phyloP scores from a whole-genome alignment of 2,888 invertebrate species.

The Tachina fera region DNA sequence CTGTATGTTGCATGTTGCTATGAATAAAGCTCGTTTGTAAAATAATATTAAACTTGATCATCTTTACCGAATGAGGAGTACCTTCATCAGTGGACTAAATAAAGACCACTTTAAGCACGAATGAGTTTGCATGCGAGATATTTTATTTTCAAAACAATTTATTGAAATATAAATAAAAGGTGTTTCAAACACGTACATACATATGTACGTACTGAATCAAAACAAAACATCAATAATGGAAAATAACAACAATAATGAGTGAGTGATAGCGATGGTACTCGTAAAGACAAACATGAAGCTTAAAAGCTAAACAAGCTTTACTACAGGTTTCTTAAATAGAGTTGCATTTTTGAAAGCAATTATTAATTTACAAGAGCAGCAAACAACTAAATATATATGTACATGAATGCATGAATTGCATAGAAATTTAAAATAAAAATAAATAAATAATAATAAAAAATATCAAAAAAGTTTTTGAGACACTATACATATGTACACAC shows the following conservation, averaged over 20 bases:
- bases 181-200: slow-evolving; percentile 34
- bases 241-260: background rate
- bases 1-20: slow-evolving; percentile 10
- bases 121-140: slow-evolving; percentile 16
- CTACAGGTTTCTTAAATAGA: slow-evolving; percentile 23
- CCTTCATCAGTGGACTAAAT: background rate
- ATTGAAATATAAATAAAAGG: slow-evolving; percentile 23
- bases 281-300: background rate
- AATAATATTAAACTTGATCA: slow-evolving; percentile 62
- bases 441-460: slow-evolving; percentile 32
- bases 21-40: slow-evolving; percentile 23
- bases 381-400: slow-evolving; percentile 16
- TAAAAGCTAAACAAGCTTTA: background rate
- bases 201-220: slow-evolving; percentile 43
- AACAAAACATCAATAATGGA: slow-evolving; percentile 45
- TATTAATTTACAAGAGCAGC: slow-evolving; percentile 11
- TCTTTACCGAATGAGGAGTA: background rate
- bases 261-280: background rate
- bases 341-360: slow-evolving; percentile 40
- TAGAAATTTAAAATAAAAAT: slow-evolving; percentile 36
- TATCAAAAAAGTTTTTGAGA: too few relatives aligned
- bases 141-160: background rate
- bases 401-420: background rate
- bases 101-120: slow-evolving; percentile 1
- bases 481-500: background rate